Conservation (phyloP, 2,797 vertebrate genomes). For the Crypturellus tataupa region DNA sequence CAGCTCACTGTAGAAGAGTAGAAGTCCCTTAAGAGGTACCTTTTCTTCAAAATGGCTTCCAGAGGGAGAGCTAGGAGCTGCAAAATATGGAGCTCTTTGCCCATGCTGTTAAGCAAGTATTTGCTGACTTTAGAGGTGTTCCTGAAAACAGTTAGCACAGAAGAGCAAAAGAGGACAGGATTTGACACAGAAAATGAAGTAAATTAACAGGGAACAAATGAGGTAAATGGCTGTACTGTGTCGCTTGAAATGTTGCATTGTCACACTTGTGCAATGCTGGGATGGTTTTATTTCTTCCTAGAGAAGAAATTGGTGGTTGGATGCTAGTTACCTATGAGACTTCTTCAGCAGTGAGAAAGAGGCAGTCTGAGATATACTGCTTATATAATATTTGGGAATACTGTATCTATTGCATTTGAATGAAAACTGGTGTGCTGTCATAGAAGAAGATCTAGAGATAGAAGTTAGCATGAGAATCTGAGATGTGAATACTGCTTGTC, state of each 20-base stretch:
- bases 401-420: background rate
- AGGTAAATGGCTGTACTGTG: background rate
- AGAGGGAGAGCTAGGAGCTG: background rate
- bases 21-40: background rate
- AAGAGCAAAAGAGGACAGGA: background rate
- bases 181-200: background rate
- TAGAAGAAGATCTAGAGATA: background rate
- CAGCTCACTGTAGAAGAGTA: background rate
- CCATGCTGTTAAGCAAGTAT: background rate
- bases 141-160: background rate
- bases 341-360: background rate
- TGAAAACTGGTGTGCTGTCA: background rate
- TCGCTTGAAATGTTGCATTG: background rate
- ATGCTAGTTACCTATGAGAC: background rate
- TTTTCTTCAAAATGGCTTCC: background rate
- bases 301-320: background rate
- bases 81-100: fast-evolving
- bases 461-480: background rate
- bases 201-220: background rate
- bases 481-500: background rate
- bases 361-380: background rate
- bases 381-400: background rate
- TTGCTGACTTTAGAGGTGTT: background rate
- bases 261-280: background rate
- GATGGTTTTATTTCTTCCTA: background rate